These are phyloP conservation scores for Drosophila sordidapex DNA, from an alignment of 2,888 invertebrate genomes.

Conservation along the genomic window DNA sequence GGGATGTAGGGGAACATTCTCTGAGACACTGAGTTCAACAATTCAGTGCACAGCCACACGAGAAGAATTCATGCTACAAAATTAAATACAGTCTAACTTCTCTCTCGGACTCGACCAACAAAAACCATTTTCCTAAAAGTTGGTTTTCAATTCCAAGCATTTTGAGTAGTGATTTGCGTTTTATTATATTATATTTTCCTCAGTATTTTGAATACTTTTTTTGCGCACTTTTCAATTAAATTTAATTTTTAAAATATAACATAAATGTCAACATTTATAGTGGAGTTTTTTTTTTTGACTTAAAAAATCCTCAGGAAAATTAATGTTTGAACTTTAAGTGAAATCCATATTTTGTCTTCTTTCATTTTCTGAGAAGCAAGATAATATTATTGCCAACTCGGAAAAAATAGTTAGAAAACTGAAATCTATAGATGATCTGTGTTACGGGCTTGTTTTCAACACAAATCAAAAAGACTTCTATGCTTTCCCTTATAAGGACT, in stretches of 20 bases:
- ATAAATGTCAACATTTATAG: background rate
- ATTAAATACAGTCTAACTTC: background rate
- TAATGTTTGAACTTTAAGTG: background rate
- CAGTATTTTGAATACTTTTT: background rate
- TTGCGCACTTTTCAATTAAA: background rate
- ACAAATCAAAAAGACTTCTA: background rate
- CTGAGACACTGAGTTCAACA: conserved; percentile 32
- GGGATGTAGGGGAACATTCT: conserved; percentile 8
- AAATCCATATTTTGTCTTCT: background rate
- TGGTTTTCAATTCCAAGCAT: background rate
- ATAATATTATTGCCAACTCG: background rate
- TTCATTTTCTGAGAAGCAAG: background rate
- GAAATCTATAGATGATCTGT: too few relatives aligned
- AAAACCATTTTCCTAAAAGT: background rate
- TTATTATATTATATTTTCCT: background rate
- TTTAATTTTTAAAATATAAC: background rate
- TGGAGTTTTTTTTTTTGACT: background rate
- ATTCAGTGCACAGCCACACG: conserved; percentile 5
- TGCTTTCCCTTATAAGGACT: background rate
- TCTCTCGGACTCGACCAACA: background rate
- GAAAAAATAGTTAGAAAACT: background rate
- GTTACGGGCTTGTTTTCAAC: background rate
- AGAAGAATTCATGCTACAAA: background rate
- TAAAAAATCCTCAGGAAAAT: background rate
- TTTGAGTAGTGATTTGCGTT: background rate